Evolutionary conservation across 2,888 invertebrate genomes (phyloP), one percentile per base, ranked within the genome.

Genomic region (Patella caerulea): DNA sequence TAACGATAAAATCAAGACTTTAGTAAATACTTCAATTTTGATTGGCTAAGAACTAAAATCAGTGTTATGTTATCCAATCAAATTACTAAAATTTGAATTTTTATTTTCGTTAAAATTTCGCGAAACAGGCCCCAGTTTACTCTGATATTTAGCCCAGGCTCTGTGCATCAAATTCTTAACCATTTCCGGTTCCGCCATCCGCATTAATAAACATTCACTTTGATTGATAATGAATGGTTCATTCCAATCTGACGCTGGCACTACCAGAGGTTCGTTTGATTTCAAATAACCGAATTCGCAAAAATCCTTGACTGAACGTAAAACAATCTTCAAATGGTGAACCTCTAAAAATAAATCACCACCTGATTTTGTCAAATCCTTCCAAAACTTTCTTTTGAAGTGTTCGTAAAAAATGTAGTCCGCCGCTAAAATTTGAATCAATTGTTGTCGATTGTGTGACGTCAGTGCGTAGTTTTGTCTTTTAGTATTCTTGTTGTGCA

Each of bases 171-270:
- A 45, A 9, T 45, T 45, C 29, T 81, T 79, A 14, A 83, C 77
- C 70, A 82, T 81, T 9, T 65, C 65, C 12, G 75, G 70, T 78
- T 84, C 83, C 54, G 19, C 70, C 54, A 75, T 54, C 1, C 45
- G 74, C 29, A 79, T 77, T 14, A 81, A 19, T 11, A 54, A 19
- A 75, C 85, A 84, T 71, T 85, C 83, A 4, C 53, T 54, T 4
- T 2, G 24, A 9, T 72, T 74, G 11, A 83, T 75, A 14, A 17
- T 72, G 71, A 82, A 83, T 14, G 56, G 70, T 15, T 76, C 80
- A 19, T 77, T 78, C 85, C 85, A 85, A 15, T 53, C 34, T 12
- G 79, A 81, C 12, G 56, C 56, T 3, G 72, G 69, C 29, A 85
- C 75, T 15, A 12, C 24, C 59, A 84, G 19, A 14, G 45, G 45